Evolutionary conservation across 1,140 invertebrate species (phyloP).

Genomic region (Coelopa frigida): DNA sequence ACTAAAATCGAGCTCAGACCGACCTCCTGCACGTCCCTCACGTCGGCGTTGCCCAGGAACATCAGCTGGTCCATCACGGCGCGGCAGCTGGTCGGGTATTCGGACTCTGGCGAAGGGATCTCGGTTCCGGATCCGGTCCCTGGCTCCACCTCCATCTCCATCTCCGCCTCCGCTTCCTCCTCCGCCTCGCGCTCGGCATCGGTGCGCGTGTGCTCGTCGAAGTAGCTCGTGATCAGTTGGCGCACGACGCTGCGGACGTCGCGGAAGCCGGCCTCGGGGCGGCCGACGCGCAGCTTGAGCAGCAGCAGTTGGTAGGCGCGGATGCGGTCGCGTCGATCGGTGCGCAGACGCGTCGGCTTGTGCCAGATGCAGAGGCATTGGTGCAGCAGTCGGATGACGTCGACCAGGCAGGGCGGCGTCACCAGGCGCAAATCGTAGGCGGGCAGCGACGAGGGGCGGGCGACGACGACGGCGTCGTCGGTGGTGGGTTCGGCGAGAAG

Average conservation of each 20-base stretch:
- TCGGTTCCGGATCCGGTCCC: no score
- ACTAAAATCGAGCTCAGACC: neutral
- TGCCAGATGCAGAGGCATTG: slow-evolving; percentile 8
- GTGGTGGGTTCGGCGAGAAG: neutral
- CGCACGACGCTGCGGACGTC: slow-evolving; percentile 6
- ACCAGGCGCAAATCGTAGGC: neutral
- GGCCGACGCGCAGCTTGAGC: neutral
- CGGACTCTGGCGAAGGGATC: no score
- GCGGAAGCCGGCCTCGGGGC: neutral
- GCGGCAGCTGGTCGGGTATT: no score
- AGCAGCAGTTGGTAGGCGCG: slow-evolving; percentile 2
- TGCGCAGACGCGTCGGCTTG: neutral
- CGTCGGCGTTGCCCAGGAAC: neutral
- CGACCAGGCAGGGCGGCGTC: neutral
- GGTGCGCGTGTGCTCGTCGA: neutral
- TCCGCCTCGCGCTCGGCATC: neutral
- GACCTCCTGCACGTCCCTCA: slow-evolving; percentile 1
- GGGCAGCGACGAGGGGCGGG: neutral
- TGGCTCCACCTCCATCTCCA: no score
- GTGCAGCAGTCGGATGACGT: neutral
- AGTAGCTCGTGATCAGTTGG: neutral
- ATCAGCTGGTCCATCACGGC: neutral
- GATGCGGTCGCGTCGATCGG: slow-evolving; percentile 1
- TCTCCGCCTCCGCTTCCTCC: neutral
- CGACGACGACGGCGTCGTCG: neutral